Percentiles rank a stretch among this genome's conserved stretches.
These are phyloP conservation scores for Venturia canescens DNA, from an alignment of 1,140 invertebrate genomes.

Conservation along the genomic window DNA sequence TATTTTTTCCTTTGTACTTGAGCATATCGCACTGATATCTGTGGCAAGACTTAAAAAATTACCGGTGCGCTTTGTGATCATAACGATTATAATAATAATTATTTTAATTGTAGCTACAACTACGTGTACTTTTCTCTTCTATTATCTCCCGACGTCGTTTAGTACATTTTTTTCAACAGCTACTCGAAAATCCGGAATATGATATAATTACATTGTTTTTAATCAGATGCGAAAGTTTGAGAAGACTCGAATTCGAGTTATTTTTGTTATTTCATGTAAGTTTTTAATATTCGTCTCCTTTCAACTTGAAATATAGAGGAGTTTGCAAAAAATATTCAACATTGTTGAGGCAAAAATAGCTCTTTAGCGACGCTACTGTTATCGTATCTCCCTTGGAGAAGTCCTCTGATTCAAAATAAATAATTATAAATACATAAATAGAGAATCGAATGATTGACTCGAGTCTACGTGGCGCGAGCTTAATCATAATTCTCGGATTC, in stretches of 20 bases:
- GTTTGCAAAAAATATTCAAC: neutral
- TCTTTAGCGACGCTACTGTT: neutral
- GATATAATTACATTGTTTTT: conserved; percentile 3
- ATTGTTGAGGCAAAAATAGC: conserved; percentile 6
- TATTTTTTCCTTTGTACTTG: conserved; percentile 42
- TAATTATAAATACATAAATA: conserved; percentile 23
- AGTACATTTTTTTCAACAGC: conserved; percentile 5
- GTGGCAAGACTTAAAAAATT: conserved; percentile 18
- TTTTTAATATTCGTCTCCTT: neutral
- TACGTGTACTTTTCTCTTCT: neutral
- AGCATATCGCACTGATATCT: conserved; percentile 30
- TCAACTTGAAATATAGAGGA: neutral
- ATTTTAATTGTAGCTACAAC: neutral
- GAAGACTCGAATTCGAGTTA: neutral
- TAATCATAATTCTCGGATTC: conserved; percentile 94
- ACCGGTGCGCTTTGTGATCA: conserved; percentile 18
- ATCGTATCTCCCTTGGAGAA: neutral
- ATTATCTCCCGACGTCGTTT: neutral
- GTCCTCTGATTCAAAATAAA: neutral
- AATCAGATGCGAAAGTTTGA: neutral
- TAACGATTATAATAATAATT: conserved; percentile 37
- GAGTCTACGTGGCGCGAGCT: conserved; percentile 54
- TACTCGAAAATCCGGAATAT: neutral
- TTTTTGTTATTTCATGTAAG: neutral
- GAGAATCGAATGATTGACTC: neutral